Percentiles rank a stretch among this genome's conserved stretches.
These are phyloP conservation scores for Pseudococcus viburni DNA, from an alignment of 2,888 invertebrate species.

Conservation along the genomic window DNA sequence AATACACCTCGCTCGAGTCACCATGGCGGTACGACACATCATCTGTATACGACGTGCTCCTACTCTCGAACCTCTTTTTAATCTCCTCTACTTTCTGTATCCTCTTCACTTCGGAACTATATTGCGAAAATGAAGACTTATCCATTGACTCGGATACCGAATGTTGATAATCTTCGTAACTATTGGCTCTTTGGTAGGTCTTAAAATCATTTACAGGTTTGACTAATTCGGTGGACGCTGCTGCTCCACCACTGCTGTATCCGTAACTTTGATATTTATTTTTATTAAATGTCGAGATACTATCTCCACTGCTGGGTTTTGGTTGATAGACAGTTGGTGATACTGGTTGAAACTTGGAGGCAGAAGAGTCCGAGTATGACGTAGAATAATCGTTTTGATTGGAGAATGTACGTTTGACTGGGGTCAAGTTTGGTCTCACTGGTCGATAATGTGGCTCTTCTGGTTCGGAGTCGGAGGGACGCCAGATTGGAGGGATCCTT, in stretches of 20 bases:
- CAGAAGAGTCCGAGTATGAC: background rate
- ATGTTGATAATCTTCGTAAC: constrained; percentile 57
- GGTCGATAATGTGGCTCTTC: constrained; percentile 76
- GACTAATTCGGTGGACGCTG: background rate
- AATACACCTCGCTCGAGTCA: constrained; percentile 13
- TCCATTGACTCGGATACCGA: constrained; percentile 40
- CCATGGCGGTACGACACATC: constrained; percentile 13
- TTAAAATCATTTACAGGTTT: constrained; percentile 20
- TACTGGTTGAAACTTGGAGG: constrained; percentile 61
- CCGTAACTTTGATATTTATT: constrained; percentile 21
- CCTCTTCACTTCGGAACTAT: constrained; percentile 70
- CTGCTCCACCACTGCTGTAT: constrained; percentile 26
- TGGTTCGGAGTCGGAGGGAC: constrained; percentile 73
- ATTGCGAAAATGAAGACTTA: constrained; percentile 58
- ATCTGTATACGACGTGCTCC: constrained; percentile 65
- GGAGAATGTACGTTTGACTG: constrained; percentile 68
- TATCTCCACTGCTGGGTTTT: constrained; percentile 40
- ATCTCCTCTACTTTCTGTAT: constrained; percentile 71
- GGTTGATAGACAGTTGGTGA: constrained; percentile 32
- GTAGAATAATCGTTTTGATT: background rate
- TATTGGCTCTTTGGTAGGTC: constrained; percentile 23
- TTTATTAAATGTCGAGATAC: background rate
- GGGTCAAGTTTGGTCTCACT: constrained; percentile 75
- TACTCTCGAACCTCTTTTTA: constrained; percentile 70
- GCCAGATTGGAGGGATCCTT: constrained; percentile 77